These are phyloP conservation scores for Clepsis dumicolana DNA, from an alignment of 2,888 invertebrate species.

Conservation along the genomic window DNA sequence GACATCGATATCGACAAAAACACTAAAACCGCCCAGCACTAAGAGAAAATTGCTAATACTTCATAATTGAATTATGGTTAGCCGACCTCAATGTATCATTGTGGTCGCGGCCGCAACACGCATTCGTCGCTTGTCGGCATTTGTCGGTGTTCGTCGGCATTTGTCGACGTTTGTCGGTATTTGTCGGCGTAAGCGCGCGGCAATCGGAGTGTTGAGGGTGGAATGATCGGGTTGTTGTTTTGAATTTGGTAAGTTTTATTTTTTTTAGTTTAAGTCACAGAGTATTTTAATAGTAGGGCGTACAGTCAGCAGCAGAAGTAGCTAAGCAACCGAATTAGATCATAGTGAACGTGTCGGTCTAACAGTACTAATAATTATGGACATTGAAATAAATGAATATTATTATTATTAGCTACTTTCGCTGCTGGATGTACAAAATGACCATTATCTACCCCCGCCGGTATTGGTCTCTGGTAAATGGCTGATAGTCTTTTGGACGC, in stretches of 20 bases:
- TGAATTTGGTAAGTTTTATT: constrained; percentile 48
- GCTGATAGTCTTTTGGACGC: too few species aligned
- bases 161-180: constrained; percentile 34
- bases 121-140: constrained; percentile 49
- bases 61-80: constrained; percentile 82
- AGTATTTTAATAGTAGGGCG: too few species aligned
- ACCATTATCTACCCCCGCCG: too few species aligned
- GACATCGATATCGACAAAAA: constrained; percentile 43
- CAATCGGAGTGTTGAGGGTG: constrained; percentile 47
- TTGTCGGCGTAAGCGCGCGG: constrained; percentile 20
- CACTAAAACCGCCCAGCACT: constrained; percentile 63
- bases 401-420: too few species aligned
- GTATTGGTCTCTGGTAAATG: too few species aligned
- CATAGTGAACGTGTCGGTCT: too few species aligned
- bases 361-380: too few species aligned
- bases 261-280: too few species aligned
- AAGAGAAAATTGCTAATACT: constrained; percentile 80
- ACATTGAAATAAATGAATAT: too few species aligned
- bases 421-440: too few species aligned
- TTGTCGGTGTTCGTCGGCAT: constrained; percentile 39
- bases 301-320: too few species aligned
- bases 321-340: too few species aligned
- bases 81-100: constrained; percentile 77
- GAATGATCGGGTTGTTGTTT: constrained; percentile 52
- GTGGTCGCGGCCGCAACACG: constrained; percentile 58